phyloP scores from a whole-genome alignment of 2,888 invertebrate species.

The Pollenia griseotomentosa region DNA sequence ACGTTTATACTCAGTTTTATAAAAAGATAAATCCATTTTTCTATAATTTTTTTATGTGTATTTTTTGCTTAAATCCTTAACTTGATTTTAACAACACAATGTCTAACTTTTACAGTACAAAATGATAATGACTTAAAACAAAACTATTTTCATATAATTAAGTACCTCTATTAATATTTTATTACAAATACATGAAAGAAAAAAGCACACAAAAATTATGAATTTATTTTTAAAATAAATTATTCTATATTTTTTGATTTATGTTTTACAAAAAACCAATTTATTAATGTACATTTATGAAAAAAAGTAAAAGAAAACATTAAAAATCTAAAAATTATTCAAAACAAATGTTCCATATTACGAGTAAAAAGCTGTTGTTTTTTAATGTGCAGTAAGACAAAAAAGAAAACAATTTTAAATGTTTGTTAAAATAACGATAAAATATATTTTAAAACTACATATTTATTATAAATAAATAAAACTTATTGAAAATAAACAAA shows the following conservation, averaged over 20 bases:
- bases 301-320: too few relatives aligned
- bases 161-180: neutral
- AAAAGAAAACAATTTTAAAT: constrained; percentile 11
- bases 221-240: constrained; percentile 43
- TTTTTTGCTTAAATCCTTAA: neutral
- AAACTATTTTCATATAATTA: constrained; percentile 49
- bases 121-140: constrained; percentile 32
- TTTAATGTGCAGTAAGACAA: constrained; percentile 59
- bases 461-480: constrained; percentile 35
- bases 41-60: neutral
- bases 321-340: neutral
- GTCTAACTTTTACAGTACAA: constrained; percentile 53
- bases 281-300: neutral
- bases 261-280: constrained; percentile 20
- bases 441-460: constrained; percentile 16
- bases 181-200: constrained; percentile 30
- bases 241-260: constrained; percentile 29
- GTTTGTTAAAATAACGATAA: constrained; percentile 50
- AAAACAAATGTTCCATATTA: constrained; percentile 34
- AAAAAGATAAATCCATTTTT: neutral
- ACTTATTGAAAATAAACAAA: constrained; percentile 13
- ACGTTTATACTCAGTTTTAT: neutral
- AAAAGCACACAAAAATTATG: constrained; percentile 29
- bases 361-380: constrained; percentile 48
- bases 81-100: neutral